Conservation (phyloP, 2,113 vertebrate genomes). For the Carassius carassius region DNA sequence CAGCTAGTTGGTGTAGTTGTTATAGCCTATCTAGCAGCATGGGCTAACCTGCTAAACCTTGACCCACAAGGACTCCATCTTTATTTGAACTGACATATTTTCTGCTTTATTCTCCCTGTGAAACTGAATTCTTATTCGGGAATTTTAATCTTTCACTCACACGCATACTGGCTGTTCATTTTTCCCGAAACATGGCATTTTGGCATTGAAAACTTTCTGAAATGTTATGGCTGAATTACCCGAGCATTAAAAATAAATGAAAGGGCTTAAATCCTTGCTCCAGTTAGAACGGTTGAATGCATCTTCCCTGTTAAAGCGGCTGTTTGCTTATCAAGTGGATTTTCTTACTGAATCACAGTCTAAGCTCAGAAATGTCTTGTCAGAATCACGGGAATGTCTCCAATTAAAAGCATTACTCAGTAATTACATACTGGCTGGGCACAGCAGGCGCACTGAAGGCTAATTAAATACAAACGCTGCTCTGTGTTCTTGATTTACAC, state of each 20-base stretch:
- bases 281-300: slow-evolving; percentile 6
- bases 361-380: slow-evolving; percentile 10
- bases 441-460: neutral
- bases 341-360: neutral
- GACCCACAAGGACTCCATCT: neutral
- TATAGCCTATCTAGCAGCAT: too few species aligned
- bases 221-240: slow-evolving; percentile 1
- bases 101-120: neutral
- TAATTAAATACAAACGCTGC: slow-evolving; percentile 2
- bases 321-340: neutral
- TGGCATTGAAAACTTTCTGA: neutral
- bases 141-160: neutral
- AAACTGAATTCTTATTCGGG: slow-evolving; percentile 13
- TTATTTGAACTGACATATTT: neutral
- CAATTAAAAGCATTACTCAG: slow-evolving; percentile 10
- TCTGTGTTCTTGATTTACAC: neutral
- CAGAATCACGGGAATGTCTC: slow-evolving; percentile 15
- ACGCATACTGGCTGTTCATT: neutral
- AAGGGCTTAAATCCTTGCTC: slow-evolving; percentile 5
- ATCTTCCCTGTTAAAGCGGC: neutral
- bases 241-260: neutral
- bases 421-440: slow-evolving; percentile 17
- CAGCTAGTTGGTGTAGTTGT: neutral
- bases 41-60: neutral
- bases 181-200: neutral